A percentile compares a stretch with the other conserved stretches of the same genome.
These are phyloP conservation scores for Microctenopoma steveboyesi DNA, from an alignment of 2,797 vertebrate species.

Conservation along the genomic window DNA sequence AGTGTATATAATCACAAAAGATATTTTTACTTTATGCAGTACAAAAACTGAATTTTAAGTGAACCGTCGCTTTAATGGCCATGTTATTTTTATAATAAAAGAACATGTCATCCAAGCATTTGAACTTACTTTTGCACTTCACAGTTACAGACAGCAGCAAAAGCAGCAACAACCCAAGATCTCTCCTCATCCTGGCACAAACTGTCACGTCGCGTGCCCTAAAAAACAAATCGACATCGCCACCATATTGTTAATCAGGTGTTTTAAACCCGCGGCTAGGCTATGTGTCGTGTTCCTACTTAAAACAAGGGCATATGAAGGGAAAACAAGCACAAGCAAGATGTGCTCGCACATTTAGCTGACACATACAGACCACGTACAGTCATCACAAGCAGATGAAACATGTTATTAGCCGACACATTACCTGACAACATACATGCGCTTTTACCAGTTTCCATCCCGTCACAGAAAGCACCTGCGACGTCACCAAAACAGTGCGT, in stretches of 20 bases:
- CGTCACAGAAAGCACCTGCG: background rate
- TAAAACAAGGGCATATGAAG: constrained; percentile 69
- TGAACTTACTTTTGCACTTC: constrained; percentile 66
- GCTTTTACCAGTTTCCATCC: background rate
- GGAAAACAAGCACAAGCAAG: constrained; percentile 60
- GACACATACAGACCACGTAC: background rate
- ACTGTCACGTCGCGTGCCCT: constrained; percentile 12
- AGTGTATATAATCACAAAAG: no score
- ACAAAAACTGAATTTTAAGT: background rate
- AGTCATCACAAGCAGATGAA: background rate
- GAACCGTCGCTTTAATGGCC: background rate
- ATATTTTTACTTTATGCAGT: background rate
- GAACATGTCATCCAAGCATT: background rate
- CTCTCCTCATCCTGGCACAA: constrained; percentile 61
- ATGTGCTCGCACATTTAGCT: constrained; percentile 18
- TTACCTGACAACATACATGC: background rate
- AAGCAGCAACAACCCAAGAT: constrained; percentile 36
- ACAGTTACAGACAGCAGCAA: constrained; percentile 59
- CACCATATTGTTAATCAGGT: constrained; percentile 19
- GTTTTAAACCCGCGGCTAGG: constrained; percentile 1
- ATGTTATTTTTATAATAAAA: background rate
- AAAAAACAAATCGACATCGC: constrained; percentile 35
- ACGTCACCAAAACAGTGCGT: background rate
- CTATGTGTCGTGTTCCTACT: constrained; percentile 66
- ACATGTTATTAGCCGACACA: background rate